Conservation (phyloP, 1,140 invertebrate genomes). For the Lepidurus packardi region DNA sequence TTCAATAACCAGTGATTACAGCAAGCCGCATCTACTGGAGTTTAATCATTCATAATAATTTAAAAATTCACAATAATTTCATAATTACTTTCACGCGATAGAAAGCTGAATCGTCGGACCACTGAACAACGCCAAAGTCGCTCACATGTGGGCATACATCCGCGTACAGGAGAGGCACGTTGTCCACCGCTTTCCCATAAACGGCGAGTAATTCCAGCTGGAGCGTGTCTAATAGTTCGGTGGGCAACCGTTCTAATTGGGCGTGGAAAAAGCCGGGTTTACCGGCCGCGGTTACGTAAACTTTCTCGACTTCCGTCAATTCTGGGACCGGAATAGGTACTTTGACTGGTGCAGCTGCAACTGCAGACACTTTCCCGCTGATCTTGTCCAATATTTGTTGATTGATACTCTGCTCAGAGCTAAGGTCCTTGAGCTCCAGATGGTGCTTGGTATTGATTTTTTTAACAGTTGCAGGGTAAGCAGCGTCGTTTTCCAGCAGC, state of each 20-base stretch:
- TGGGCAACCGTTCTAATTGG: slow-evolving; percentile 28
- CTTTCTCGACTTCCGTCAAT: slow-evolving; percentile 23
- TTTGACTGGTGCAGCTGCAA: neutral
- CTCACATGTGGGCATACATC: slow-evolving; percentile 31
- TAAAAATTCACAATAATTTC: neutral
- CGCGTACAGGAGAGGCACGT: slow-evolving; percentile 31
- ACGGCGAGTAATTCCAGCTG: slow-evolving; percentile 20
- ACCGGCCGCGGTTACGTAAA: neutral
- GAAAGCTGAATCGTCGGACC: slow-evolving; percentile 28
- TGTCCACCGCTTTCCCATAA: neutral
- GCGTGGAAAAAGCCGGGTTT: slow-evolving; percentile 30
- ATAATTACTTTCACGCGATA: slow-evolving; percentile 28
- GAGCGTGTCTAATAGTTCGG: slow-evolving; percentile 23
- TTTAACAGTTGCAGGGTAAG: neutral
- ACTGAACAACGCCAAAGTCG: slow-evolving; percentile 29
- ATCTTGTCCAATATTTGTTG: neutral
- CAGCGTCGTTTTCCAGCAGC: neutral
- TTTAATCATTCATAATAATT: too few species aligned
- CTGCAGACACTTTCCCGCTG: neutral
- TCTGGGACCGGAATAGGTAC: neutral
- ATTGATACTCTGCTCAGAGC: neutral
- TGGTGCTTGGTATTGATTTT: neutral
- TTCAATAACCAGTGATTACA: too few species aligned
- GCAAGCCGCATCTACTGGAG: too few species aligned
- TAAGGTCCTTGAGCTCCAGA: neutral